Base-by-base conservation (phyloP, 2,113 vertebrate species). In the Protobothrops mucrosquamatus region DNA sequence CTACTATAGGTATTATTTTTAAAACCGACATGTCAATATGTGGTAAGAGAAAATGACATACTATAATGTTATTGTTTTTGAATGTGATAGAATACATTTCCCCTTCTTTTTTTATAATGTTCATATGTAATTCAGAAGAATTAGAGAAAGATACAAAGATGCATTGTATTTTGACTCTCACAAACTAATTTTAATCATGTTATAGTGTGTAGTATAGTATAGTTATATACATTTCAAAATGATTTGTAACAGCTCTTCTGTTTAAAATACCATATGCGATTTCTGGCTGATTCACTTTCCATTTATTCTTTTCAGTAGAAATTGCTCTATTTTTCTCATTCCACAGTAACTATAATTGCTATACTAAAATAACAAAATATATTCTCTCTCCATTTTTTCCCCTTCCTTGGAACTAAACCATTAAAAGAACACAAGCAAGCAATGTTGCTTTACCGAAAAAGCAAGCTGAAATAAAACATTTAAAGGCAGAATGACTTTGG, bases 361-460 rank as follows among this genome's bases (percentile, higher is more conserved):
- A 85, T 89, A 85, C 57, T 86, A 94, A 93, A 89, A 89, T 90
- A 43, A 89, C 61, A 2, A 91, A 94, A 11, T n/a, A 8, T 2
- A 18, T 12, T 39, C 18, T 88, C 61, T 54, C 39, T 34, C 3
- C 0, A 91, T 92, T 95, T 94, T 51, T 48, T 90, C 85, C 57
- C 23, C 15, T 87, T 91, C 93, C 95, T 3, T 5, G 93, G 95
- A 96, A n/a, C 86, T 89, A 92, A 52, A 94, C 61, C 95, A 95
- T 95, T 96, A 81, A 88, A 64, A 92, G 87, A 0, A 3, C 15
- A 39, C 34, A 81, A 39, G 69, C 20, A 93, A 96, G 69, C 93
- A 87, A 96, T 96, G 93, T 97, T 96, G 94, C 48, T 94, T 95
- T 95, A 96, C 96, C 97, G 93, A 93, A 97, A 97, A 96, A 91